phyloP scores from a whole-genome alignment of 2,113 vertebrate species.

The Montifringilla adamsi region DNA sequence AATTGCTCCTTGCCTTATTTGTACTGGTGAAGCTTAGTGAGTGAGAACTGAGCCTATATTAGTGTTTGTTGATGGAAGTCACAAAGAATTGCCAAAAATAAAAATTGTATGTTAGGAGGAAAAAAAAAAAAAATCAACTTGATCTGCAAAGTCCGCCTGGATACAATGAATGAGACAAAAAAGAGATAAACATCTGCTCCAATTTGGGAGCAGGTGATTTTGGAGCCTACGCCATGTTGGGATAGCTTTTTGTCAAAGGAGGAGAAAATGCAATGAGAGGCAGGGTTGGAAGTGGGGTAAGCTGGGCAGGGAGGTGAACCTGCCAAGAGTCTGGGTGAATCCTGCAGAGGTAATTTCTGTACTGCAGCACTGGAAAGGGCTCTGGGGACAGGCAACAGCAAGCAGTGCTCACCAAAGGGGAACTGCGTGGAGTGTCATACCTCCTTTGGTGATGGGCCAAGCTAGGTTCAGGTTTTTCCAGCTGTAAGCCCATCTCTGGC shows the following conservation, averaged over 20 bases:
- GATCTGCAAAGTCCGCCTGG: not conserved
- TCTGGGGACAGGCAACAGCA: not conserved
- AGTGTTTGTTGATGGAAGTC: not conserved
- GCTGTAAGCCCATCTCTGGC: not conserved
- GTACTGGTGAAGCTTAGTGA: not conserved
- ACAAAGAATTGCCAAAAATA: not conserved
- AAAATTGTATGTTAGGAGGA: not conserved
- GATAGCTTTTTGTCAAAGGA: not conserved
- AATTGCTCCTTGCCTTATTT: not conserved
- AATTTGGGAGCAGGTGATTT: not conserved
- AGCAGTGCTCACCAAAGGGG: not conserved
- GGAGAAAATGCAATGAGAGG: not conserved
- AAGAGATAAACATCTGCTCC: not conserved
- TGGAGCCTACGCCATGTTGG: not conserved
- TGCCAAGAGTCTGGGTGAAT: not conserved
- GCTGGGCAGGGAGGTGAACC: not conserved
- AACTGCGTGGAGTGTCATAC: fast-evolving
- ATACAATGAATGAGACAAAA: not conserved
- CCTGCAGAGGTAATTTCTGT: not conserved
- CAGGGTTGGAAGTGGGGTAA: not conserved
- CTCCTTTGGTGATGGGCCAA: not conserved
- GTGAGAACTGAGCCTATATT: not conserved
- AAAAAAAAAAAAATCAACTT: not conserved
- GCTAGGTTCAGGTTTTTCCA: not conserved
- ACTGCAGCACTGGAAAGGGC: not conserved